These are phyloP conservation scores for Alloscopus bannaensis DNA, from an alignment of 2,888 invertebrate species.

Conservation along the genomic window DNA sequence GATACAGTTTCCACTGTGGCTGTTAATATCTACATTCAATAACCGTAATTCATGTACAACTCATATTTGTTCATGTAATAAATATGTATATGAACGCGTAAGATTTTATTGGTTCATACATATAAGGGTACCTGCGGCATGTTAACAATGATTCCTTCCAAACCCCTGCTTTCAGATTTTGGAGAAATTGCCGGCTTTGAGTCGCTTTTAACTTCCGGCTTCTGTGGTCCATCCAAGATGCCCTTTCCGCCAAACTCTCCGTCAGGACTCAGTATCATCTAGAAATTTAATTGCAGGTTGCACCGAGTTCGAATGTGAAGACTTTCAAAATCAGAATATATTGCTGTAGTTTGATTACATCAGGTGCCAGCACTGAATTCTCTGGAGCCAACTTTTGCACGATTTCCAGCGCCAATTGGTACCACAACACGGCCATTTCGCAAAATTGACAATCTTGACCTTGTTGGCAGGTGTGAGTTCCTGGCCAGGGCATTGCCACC, in stretches of 20 bases:
- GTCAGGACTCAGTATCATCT: constrained; percentile 70
- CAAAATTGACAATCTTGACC: constrained; percentile 90
- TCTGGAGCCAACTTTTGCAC: constrained; percentile 87
- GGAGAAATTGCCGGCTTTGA: constrained; percentile 75
- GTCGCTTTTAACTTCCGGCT: constrained; percentile 75
- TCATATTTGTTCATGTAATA: too few species aligned
- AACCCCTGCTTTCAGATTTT: constrained; percentile 84
- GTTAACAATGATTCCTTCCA: constrained; percentile 91
- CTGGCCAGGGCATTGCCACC: constrained; percentile 84
- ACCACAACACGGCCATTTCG: constrained; percentile 95
- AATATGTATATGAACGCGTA: too few species aligned
- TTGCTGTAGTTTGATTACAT: too few species aligned
- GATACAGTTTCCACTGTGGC: constrained; percentile 96
- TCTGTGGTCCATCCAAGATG: constrained; percentile 82
- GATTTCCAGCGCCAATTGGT: constrained; percentile 89
- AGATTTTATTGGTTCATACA: constrained; percentile 3
- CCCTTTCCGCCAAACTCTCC: constrained; percentile 71
- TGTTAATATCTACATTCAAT: constrained; percentile 90
- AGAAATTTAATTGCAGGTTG: neutral
- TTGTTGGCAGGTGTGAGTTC: constrained; percentile 79
- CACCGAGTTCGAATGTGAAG: too few species aligned
- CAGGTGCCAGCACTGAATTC: constrained; percentile 84
- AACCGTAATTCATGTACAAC: too few species aligned
- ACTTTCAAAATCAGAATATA: too few species aligned
- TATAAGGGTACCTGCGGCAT: constrained; percentile 87